Conservation (phyloP, 2,113 vertebrate genomes). For the human (Homo sapiens) region GRCh38 chr2:30485001-30485500, state of each 20-base stretch:
- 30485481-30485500: neutral
- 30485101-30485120: conserved; percentile 44
- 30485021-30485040: conserved; percentile 39
- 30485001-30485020: conserved; percentile 39
- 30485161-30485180: conserved; percentile 53
- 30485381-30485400: neutral
- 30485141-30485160: conserved; percentile 33
- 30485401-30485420: neutral
- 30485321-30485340: conserved; percentile 23
- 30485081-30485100: neutral
- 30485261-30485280: conserved; percentile 53
- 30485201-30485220: conserved; percentile 44
- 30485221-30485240: conserved; percentile 49
- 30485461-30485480: neutral
- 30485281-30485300: conserved; percentile 31
- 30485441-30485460: neutral
- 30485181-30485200: conserved; percentile 51
- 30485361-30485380: neutral
- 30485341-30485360: conserved; percentile 43
- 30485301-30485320: neutral
- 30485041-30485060: neutral
- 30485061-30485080: conserved; percentile 10
- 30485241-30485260: conserved; percentile 53
- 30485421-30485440: neutral
- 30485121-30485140: conserved; percentile 56